These are phyloP conservation scores for Tenodera sinensis DNA, from an alignment of 2,888 invertebrate genomes.

Conservation along the genomic window DNA sequence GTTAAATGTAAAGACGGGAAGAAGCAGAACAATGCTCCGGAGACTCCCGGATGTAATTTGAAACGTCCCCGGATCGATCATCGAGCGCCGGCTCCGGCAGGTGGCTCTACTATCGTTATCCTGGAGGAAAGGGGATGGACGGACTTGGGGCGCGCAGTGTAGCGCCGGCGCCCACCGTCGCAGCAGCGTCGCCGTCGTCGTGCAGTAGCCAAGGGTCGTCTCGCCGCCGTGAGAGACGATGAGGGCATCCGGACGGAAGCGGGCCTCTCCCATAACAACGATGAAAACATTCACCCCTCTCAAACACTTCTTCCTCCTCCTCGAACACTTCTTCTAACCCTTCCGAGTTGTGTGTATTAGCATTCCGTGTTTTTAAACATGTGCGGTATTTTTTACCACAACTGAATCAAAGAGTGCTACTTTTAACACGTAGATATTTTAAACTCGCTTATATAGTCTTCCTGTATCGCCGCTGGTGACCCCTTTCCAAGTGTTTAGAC, in stretches of 20 bases:
- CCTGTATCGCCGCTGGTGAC: neutral
- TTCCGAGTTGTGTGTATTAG: neutral
- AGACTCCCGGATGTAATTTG: neutral
- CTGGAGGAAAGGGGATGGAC: neutral
- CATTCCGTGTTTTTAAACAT: neutral
- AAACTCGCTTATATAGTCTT: neutral
- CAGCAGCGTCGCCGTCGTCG: neutral
- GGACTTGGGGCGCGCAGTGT: neutral
- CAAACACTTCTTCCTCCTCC: neutral
- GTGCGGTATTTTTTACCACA: neutral
- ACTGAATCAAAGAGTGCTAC: neutral
- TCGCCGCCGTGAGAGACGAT: neutral
- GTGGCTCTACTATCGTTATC: neutral
- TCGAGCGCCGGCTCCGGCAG: neutral
- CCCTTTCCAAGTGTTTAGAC: neutral
- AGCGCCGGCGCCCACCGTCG: conserved; percentile 2
- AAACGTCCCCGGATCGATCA: neutral
- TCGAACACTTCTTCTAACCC: neutral
- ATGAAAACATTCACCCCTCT: neutral
- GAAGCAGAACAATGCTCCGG: neutral
- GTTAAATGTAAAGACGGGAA: neutral
- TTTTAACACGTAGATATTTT: neutral
- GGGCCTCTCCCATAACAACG: neutral
- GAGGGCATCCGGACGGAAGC: neutral
- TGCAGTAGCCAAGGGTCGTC: neutral